Percentiles rank a stretch among this genome's conserved stretches.
These are phyloP conservation scores for Mechanitis mazaeus DNA, from an alignment of 2,888 invertebrate genomes.

Conservation along the genomic window DNA sequence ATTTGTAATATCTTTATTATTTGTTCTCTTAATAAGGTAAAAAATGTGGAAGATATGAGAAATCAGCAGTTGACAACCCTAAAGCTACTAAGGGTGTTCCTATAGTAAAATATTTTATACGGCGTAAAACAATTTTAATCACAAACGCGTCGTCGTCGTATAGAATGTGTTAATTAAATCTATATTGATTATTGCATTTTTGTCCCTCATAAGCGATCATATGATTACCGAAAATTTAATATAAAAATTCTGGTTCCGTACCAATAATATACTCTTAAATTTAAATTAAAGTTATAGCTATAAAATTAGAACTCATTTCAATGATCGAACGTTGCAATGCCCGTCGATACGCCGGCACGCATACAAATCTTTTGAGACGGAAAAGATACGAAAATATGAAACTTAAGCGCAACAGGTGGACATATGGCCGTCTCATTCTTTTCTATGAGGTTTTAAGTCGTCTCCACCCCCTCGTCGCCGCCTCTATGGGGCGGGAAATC, in stretches of 20 bases:
- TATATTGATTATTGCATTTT: constrained; percentile 24
- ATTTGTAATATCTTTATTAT: too few relatives aligned
- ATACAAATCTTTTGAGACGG: constrained; percentile 55
- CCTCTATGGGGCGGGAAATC: constrained; percentile 74
- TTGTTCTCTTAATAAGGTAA: too few relatives aligned
- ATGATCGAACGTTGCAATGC: constrained; percentile 46
- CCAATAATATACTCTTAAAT: too few relatives aligned
- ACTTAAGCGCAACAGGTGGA: constrained; percentile 72
- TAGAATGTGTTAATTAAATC: constrained; percentile 28
- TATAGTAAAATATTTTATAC: constrained; percentile 14
- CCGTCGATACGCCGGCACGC: constrained; percentile 24
- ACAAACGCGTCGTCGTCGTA: constrained; percentile 18
- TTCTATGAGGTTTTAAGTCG: constrained; percentile 64
- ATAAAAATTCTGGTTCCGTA: too few relatives aligned
- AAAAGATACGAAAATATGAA: constrained; percentile 72
- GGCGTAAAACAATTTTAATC: constrained; percentile 25
- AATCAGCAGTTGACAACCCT: constrained; percentile 12
- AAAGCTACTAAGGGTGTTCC: constrained; percentile 9
- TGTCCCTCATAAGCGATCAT: constrained; percentile 5
- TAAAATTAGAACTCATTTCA: constrained; percentile 27
- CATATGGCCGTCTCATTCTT: constrained; percentile 74
- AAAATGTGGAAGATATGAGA: too few relatives aligned
- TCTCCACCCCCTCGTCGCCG: constrained; percentile 73
- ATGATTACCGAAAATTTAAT: not conserved
- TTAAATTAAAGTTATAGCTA: too few relatives aligned